A percentile compares a stretch with the other conserved stretches of the same genome.
phyloP scores from a whole-genome alignment of 2,888 invertebrate species.

The Agrilus biguttatus region DNA sequence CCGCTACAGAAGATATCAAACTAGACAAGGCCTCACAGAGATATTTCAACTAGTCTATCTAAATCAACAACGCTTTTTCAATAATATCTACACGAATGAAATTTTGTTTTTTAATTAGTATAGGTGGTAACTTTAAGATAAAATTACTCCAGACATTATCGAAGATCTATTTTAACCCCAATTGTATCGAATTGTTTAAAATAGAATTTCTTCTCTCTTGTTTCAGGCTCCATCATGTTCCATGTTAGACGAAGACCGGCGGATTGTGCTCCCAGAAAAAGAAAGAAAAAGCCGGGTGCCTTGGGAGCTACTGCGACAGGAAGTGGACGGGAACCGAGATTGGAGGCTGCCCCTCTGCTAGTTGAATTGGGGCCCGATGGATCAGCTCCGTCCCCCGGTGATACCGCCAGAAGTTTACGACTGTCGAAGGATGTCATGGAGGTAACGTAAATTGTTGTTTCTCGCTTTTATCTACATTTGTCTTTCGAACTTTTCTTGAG shows the following conservation, averaged over 20 bases:
- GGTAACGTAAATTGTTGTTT: conserved; percentile 27
- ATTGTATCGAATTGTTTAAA: too few relatives aligned
- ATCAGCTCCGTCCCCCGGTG: conserved; percentile 42
- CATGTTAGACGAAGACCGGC: conserved; percentile 88
- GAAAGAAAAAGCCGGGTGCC: conserved; percentile 60
- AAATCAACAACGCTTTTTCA: too few relatives aligned
- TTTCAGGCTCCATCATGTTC: conserved; percentile 88
- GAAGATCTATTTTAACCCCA: too few relatives aligned
- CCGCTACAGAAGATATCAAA: too few relatives aligned
- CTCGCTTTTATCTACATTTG: not conserved
- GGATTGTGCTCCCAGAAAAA: conserved; percentile 77
- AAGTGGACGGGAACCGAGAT: conserved; percentile 41
- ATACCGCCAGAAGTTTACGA: conserved; percentile 47
- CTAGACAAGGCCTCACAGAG: too few relatives aligned
- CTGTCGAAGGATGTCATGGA: conserved; percentile 50
- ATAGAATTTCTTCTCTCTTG: conserved; percentile 1
- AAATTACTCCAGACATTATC: too few relatives aligned
- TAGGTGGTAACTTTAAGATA: too few relatives aligned
- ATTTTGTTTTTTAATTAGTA: too few relatives aligned
- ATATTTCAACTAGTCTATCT: too few relatives aligned
- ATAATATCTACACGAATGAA: too few relatives aligned
- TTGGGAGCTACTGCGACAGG: conserved; percentile 29
- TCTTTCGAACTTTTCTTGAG: not conserved
- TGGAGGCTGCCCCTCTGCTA: conserved; percentile 51
- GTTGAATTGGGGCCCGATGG: conserved; percentile 73